Conservation (phyloP, 2,888 invertebrate species). For the Heteromyza rotundicornis region DNA sequence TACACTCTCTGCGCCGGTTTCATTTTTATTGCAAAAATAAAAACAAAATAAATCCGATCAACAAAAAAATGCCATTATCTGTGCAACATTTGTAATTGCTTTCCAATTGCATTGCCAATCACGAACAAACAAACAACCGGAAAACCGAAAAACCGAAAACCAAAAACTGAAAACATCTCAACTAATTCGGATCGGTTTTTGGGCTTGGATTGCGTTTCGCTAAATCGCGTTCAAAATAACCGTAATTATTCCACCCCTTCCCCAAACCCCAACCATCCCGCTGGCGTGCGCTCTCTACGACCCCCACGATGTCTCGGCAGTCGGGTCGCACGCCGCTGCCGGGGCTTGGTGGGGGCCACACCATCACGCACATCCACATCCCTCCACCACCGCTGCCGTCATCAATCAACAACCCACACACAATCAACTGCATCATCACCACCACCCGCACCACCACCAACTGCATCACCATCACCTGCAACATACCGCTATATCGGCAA, state of each 20-base stretch:
- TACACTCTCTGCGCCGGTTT: conserved; percentile 12
- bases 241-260: conserved; percentile 64
- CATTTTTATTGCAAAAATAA: conserved; percentile 34
- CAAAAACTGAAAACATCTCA: background rate
- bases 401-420: conserved; percentile 46
- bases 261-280: conserved; percentile 64
- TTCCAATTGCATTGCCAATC: background rate
- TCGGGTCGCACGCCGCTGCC: conserved; percentile 65
- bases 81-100: background rate
- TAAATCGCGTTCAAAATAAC: conserved; percentile 62
- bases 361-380: conserved; percentile 56
- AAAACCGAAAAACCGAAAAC: conserved; percentile 2
- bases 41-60: no score
- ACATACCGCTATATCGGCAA: conserved; percentile 30
- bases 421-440: conserved; percentile 65
- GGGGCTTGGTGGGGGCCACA: conserved; percentile 65
- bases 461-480: conserved; percentile 33
- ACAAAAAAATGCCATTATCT: background rate
- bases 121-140: no score
- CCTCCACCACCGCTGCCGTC: conserved; percentile 51
- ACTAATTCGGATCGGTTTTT: background rate
- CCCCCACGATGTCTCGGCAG: conserved; percentile 66
- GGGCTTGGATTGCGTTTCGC: conserved; percentile 31
- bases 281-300: conserved; percentile 65
- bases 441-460: conserved; percentile 47